Conservation (phyloP, 2,797 vertebrate genomes). For the Mycteria americana region DNA sequence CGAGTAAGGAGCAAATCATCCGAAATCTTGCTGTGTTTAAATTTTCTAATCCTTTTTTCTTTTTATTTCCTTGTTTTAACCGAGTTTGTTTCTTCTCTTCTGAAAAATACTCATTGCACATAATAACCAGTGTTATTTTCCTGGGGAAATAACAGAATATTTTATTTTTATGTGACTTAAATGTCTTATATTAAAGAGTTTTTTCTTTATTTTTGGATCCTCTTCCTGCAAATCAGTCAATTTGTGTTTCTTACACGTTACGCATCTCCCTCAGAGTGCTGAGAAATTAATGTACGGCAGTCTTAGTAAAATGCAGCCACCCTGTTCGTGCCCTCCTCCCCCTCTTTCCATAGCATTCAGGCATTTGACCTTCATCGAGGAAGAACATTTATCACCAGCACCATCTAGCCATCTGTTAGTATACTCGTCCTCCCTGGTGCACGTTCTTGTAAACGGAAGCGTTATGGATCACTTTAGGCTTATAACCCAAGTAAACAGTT, state of each 20-base stretch:
- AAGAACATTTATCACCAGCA: constrained; percentile 51
- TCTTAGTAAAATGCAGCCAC: not conserved
- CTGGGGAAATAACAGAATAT: not conserved
- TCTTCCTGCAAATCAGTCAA: not conserved
- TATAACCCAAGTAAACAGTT: constrained; percentile 50
- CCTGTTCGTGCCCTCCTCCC: not conserved
- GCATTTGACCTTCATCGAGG: constrained; percentile 41
- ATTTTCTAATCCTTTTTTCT: constrained; percentile 43
- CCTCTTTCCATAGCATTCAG: not conserved
- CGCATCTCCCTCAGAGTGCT: not conserved
- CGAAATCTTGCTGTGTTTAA: constrained; percentile 14
- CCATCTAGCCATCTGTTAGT: constrained; percentile 27
- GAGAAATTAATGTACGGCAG: not conserved
- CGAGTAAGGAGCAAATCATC: constrained; percentile 11
- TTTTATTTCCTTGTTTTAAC: constrained; percentile 53
- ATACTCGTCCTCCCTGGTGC: constrained; percentile 15
- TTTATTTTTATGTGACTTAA: not conserved
- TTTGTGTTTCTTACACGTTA: not conserved
- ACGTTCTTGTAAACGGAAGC: constrained; percentile 33
- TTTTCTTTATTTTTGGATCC: not conserved
- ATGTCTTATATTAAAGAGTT: not conserved
- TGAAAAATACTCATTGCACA: not conserved
- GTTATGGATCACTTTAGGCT: constrained; percentile 54
- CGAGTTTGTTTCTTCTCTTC: constrained; percentile 15
- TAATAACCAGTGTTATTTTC: constrained; percentile 32